Conservation (phyloP, 2,113 vertebrate species). For the Hemibagrus wyckioides region DNA sequence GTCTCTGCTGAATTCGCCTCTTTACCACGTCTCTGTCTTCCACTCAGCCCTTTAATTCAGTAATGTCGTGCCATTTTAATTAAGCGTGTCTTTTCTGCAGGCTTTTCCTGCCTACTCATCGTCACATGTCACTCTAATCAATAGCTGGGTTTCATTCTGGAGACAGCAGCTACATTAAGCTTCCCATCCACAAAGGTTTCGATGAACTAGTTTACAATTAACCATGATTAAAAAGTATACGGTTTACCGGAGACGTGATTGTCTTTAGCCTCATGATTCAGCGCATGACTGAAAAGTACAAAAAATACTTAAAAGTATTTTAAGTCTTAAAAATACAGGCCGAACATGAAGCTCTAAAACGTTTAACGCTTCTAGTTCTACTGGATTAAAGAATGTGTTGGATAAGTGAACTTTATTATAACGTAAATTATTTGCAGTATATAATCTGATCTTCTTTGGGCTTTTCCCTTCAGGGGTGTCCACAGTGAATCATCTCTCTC, state of each 20-base stretch:
- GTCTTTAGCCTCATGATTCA: not conserved
- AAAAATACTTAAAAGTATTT: too few relatives aligned
- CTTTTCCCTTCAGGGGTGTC: too few relatives aligned
- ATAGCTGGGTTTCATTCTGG: not conserved
- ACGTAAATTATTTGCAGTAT: not conserved
- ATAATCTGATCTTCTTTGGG: too few relatives aligned
- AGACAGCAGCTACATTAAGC: not conserved
- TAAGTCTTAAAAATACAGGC: too few relatives aligned
- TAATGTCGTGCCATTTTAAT: not conserved
- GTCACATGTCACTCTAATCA: not conserved
- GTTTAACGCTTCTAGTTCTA: not conserved
- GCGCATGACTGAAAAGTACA: not conserved
- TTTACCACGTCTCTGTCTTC: not conserved
- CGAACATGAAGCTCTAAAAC: not conserved
- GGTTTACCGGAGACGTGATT: not conserved
- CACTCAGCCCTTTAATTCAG: slow-evolving; percentile 27
- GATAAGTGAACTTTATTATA: too few relatives aligned
- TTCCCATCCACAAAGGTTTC: not conserved
- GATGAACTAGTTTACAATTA: too few relatives aligned
- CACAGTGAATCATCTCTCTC: too few relatives aligned
- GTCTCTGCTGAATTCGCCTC: not conserved
- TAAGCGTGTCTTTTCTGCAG: not conserved
- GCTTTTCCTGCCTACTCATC: not conserved
- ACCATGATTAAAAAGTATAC: not conserved
- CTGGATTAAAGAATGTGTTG: too few relatives aligned